Conservation (phyloP, 2,113 vertebrate genomes). For the Dendropsophus ebraccatus region DNA sequence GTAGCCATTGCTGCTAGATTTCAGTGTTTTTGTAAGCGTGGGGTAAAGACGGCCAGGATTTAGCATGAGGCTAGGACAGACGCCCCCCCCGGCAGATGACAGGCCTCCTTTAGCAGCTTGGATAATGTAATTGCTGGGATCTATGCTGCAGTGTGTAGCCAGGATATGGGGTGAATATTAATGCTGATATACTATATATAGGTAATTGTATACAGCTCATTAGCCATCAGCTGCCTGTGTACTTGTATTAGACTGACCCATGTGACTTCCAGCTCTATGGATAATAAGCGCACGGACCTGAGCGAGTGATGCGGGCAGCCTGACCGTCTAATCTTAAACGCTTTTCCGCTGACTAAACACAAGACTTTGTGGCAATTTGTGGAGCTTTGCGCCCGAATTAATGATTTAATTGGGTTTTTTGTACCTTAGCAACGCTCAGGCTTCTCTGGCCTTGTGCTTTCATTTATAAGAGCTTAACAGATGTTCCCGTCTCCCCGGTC, state of each 20-base stretch:
- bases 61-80: no score
- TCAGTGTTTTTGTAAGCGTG: no score
- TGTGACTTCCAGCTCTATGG: neutral
- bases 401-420: neutral
- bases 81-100: no score
- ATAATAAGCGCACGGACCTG: neutral
- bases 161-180: neutral
- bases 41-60: no score
- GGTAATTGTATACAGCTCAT: neutral
- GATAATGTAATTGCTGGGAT: neutral
- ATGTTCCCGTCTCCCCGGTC: neutral
- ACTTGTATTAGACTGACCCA: neutral
- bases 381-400: neutral
- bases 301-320: neutral
- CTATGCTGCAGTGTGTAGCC: neutral
- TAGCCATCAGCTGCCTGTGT: neutral
- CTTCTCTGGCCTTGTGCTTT: neutral
- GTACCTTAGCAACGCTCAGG: conserved; percentile 4
- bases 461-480: neutral
- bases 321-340: neutral
- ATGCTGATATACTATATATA: neutral
- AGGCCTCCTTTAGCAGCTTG: no score
- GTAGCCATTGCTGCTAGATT: no score
- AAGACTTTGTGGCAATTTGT: neutral
- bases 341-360: neutral